Evolutionary conservation across 2,113 vertebrate species (phyloP).

Genomic region (Bombycilla garrulus): DNA sequence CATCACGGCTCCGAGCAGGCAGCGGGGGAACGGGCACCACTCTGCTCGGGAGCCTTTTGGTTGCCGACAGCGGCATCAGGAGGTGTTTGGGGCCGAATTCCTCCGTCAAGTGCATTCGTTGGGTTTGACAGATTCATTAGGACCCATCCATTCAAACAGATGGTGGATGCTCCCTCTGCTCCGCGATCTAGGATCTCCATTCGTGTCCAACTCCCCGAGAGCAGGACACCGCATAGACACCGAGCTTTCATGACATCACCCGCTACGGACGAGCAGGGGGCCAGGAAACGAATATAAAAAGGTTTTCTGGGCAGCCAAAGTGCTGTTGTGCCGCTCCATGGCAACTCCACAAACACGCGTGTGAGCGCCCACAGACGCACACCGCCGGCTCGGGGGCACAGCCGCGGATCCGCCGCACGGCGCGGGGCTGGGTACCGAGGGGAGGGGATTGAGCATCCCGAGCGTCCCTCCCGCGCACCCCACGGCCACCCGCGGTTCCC

Average conservation of each 20-base stretch:
- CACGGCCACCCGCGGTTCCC: neutral
- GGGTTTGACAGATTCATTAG: neutral
- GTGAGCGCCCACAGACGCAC: neutral
- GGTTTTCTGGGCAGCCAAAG: neutral
- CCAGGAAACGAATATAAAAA: neutral
- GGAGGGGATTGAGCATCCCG: neutral
- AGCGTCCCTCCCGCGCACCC: neutral
- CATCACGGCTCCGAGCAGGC: neutral
- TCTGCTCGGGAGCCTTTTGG: neutral
- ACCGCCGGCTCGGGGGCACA: fast-evolving
- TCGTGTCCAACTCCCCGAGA: neutral
- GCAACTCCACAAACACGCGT: constrained; percentile 21
- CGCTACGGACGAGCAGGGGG: neutral
- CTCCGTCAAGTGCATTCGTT: neutral
- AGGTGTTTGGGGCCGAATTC: neutral
- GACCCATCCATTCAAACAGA: neutral
- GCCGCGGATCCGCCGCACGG: neutral
- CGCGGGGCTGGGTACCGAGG: neutral
- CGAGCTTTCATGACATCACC: constrained; percentile 20
- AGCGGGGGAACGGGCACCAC: neutral
- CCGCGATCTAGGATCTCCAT: neutral
- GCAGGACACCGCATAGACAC: constrained; percentile 15
- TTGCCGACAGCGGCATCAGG: neutral
- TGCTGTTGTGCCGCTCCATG: constrained; percentile 6
- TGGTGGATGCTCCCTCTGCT: neutral